A percentile compares a stretch with the other conserved stretches of the same genome.
These are phyloP conservation scores for Alectura lathami DNA, from an alignment of 2,113 vertebrate genomes.

Conservation along the genomic window DNA sequence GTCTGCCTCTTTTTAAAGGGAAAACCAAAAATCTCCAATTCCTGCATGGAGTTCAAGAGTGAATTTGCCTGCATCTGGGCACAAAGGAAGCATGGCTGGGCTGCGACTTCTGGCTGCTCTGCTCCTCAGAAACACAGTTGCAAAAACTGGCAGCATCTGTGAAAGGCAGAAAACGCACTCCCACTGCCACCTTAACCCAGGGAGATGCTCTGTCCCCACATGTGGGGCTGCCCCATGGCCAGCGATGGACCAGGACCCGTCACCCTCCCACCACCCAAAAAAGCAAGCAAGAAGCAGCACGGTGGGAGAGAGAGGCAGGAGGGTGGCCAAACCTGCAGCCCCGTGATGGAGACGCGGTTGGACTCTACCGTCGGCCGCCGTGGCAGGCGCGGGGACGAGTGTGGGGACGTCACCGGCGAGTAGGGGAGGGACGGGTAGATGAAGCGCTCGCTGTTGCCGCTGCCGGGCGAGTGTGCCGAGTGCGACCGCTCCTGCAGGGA, in stretches of 20 bases:
- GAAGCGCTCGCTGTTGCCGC: conserved; percentile 80
- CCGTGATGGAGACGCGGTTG: conserved; percentile 93
- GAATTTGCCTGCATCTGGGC: neutral
- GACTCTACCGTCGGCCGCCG: conserved; percentile 94
- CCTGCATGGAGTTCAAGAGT: neutral
- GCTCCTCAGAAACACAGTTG: fast-evolving
- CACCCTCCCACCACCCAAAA: fast-evolving
- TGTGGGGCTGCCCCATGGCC: neutral
- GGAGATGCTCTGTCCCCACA: neutral
- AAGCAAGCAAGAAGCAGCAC: fast-evolving
- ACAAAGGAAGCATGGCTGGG: neutral
- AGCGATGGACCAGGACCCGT: neutral
- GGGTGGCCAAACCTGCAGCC: conserved; percentile 85
- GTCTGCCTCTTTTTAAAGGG: neutral
- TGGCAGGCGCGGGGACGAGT: conserved; percentile 90
- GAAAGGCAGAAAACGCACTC: fast-evolving
- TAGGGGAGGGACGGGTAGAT: conserved; percentile 86
- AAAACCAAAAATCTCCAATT: neutral
- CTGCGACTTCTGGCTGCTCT: neutral
- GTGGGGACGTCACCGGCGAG: conserved; percentile 90
- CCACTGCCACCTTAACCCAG: neutral
- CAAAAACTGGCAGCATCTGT: neutral
- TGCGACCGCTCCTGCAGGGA: conserved; percentile 90
- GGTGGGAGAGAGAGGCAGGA: fast-evolving
- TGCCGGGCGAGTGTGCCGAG: conserved; percentile 72